Percentiles rank a stretch among this genome's conserved stretches.
These are phyloP conservation scores for Isoperla grammatica DNA, from an alignment of 2,888 invertebrate genomes.

Conservation along the genomic window DNA sequence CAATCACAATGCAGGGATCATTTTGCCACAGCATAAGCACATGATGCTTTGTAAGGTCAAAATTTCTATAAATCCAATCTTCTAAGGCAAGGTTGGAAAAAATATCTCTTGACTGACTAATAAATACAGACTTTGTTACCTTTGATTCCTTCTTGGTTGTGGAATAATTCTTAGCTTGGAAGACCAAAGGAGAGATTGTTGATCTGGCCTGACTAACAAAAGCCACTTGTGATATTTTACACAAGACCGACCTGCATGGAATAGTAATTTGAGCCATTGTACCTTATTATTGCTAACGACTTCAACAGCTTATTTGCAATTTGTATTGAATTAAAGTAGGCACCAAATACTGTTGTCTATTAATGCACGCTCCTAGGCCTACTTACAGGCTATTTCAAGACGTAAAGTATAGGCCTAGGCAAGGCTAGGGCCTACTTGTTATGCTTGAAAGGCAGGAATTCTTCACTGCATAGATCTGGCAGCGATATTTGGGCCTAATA, in stretches of 20 bases:
- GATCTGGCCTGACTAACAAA: neutral
- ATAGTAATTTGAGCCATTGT: slow-evolving; percentile 19
- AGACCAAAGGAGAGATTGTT: neutral
- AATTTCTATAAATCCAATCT: slow-evolving; percentile 90
- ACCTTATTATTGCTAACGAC: neutral
- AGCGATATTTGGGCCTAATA: neutral
- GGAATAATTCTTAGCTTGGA: slow-evolving; percentile 2
- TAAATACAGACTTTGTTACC: slow-evolving; percentile 79
- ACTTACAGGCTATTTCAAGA: no score
- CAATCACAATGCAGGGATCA: slow-evolving; percentile 90
- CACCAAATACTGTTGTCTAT: slow-evolving; percentile 6
- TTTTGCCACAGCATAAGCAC: slow-evolving; percentile 90
- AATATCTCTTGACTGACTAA: slow-evolving; percentile 87
- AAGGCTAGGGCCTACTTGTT: neutral
- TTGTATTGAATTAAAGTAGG: no score
- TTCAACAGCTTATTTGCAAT: no score
- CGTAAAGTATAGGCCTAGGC: neutral
- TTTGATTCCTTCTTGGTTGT: neutral
- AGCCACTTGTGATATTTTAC: neutral
- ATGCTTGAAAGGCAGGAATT: neutral
- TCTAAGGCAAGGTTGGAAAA: slow-evolving; percentile 92
- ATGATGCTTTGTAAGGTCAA: slow-evolving; percentile 75
- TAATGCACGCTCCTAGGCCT: no score
- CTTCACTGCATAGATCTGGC: no score
- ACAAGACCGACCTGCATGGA: neutral